A percentile compares a stretch with the other conserved stretches of the same genome.
Conservation (phyloP, 2,797 vertebrate genomes). For the Gila robusta region DNA sequence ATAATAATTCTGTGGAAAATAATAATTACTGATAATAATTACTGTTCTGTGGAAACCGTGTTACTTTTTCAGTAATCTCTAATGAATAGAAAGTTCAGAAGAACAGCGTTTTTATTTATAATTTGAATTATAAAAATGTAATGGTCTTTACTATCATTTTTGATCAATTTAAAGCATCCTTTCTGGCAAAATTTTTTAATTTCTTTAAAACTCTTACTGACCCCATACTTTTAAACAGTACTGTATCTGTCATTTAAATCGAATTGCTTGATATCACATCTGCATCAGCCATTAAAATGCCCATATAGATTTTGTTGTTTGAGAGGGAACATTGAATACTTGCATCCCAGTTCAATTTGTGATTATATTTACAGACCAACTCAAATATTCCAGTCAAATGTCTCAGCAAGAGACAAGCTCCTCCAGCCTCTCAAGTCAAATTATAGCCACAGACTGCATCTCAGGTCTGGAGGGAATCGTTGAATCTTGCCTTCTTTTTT, state of each 20-base stretch:
- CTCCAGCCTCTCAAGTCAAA: background rate
- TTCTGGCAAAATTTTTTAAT: background rate
- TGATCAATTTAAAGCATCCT: background rate
- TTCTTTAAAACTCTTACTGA: background rate
- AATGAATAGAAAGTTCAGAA: too few species aligned
- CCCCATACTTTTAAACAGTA: too few species aligned
- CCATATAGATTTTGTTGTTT: background rate
- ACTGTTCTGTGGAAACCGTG: background rate
- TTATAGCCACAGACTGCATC: background rate
- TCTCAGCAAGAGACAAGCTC: background rate
- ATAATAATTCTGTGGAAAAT: background rate
- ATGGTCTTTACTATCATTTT: background rate
- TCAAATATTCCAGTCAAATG: slow-evolving; percentile 2
- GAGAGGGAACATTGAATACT: background rate
- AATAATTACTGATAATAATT: too few species aligned
- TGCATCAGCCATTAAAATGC: background rate
- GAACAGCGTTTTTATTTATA: too few species aligned
- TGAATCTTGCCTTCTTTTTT: slow-evolving; percentile 66
- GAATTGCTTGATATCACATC: background rate
- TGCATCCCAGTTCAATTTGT: background rate
- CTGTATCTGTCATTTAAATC: background rate
- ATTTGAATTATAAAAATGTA: background rate
- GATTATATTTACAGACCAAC: background rate
- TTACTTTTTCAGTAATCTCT: background rate
- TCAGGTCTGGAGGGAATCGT: slow-evolving; percentile 46